Conservation (phyloP, 2,797 vertebrate genomes). For the Morus bassanus region DNA sequence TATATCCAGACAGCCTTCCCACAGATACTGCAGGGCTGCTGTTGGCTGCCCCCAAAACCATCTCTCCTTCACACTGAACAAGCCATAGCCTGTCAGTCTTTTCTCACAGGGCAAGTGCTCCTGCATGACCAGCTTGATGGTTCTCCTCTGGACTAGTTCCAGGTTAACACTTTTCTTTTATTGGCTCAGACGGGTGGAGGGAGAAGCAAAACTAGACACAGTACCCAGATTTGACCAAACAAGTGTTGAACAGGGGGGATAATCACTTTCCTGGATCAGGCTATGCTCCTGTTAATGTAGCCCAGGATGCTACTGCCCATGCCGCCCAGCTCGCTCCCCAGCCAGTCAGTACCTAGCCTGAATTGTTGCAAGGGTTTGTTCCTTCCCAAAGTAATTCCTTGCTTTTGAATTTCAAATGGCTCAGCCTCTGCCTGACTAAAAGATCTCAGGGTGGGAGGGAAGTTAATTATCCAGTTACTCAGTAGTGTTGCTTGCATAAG, state of each 20-base stretch:
- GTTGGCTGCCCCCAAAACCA: background rate
- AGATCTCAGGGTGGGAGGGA: background rate
- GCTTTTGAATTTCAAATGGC: background rate
- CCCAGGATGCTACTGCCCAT: background rate
- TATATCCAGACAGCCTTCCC: background rate
- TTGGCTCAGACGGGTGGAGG: background rate
- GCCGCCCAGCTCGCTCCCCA: background rate
- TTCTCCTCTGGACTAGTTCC: background rate
- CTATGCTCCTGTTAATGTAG: background rate
- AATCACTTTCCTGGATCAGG: background rate
- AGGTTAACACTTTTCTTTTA: background rate
- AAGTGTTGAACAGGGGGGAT: background rate
- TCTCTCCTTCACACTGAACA: background rate
- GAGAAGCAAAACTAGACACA: background rate
- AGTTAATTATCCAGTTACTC: background rate
- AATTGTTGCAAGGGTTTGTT: background rate
- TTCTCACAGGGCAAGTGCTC: background rate
- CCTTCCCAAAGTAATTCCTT: background rate
- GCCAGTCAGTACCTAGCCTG: background rate
- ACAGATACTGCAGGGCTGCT: background rate
- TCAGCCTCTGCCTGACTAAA: background rate
- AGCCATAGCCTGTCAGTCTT: background rate
- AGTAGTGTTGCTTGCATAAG: background rate
- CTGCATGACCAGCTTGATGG: rapidly evolving
- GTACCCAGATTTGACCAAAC: background rate